A percentile compares a stretch with the other conserved stretches of the same genome.
These are phyloP conservation scores for Leucoraja ocellata DNA, from an alignment of 2,797 vertebrate species.

Conservation along the genomic window DNA sequence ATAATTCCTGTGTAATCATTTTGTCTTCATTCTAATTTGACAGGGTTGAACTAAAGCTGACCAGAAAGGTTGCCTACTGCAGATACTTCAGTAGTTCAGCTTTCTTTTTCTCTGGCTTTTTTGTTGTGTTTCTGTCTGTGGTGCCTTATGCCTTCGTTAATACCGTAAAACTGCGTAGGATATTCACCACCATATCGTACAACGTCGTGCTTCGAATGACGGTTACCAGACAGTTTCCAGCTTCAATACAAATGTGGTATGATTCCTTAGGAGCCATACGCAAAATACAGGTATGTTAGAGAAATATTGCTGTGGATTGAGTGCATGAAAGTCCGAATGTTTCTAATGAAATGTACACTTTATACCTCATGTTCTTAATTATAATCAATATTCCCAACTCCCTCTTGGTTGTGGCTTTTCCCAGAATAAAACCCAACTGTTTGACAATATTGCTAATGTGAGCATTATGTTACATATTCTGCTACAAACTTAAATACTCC, in stretches of 20 bases:
- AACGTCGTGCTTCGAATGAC: slow-evolving; percentile 92
- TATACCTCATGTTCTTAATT: neutral
- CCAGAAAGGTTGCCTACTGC: slow-evolving; percentile 84
- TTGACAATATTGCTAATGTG: neutral
- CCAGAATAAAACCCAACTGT: neutral
- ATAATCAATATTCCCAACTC: neutral
- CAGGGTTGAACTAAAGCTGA: slow-evolving; percentile 86
- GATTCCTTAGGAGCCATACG: slow-evolving; percentile 84
- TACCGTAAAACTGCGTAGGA: slow-evolving; percentile 76
- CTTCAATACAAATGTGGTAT: slow-evolving; percentile 93
- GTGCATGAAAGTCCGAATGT: neutral
- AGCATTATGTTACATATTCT: neutral
- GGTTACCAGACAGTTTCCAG: slow-evolving; percentile 86
- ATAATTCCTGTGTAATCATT: slow-evolving; percentile 23
- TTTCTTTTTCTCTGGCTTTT: slow-evolving; percentile 93
- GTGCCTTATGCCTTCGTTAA: slow-evolving; percentile 75
- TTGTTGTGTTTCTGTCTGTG: slow-evolving; percentile 83
- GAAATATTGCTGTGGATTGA: neutral
- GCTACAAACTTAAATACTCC: neutral
- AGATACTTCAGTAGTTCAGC: slow-evolving; percentile 92
- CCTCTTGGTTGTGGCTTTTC: neutral
- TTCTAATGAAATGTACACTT: neutral
- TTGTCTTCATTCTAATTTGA: slow-evolving; percentile 41
- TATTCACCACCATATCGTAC: slow-evolving; percentile 94
- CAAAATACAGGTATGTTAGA: slow-evolving; percentile 86